Base-by-base conservation (phyloP, 2,797 vertebrate genomes). In the Sphenodon punctatus region DNA sequence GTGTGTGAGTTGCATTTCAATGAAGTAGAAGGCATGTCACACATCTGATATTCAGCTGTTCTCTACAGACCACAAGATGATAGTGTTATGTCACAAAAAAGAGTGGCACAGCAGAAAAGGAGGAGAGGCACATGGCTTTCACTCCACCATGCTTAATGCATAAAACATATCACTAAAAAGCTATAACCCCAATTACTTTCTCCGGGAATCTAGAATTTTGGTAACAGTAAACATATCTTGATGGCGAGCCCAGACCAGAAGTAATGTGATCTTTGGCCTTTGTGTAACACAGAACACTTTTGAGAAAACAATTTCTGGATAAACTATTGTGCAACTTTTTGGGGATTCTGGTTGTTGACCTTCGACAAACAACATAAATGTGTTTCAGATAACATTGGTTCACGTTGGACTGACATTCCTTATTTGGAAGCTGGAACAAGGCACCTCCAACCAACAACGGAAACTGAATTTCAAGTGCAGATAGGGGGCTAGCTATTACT, bases 221-320 rank as follows among this genome's bases (percentile, higher is more conserved):
- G 68, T 93, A 90, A 93, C 79, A 90, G 73, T 87, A 89, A 89
- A 30, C 73, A 75, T 85, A 34, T 49, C 75, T 93, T 91, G 89
- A 95, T 92, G 90, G 84, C 93, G 25, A 87, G 74, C 75, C 84
- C 81, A 88, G 76, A 95, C 84, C 75, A 89, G 88, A 88, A 95
- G 78, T 91, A 87, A 91, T 87, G 82, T 88, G 90, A 91, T 91
- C 89, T 88, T 80, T 89, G 71, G 63, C 81, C 87, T 93, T 90
- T 87, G 69, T 77, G 11, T 87, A 92, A 93, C 69, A 88, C 7
- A 80, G 92, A 92, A 76, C 34, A 42, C 82, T 90, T 91, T 77
- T 67, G 22, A 38, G 75, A 71, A 86, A 84, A 80, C 10, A 46
- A 27, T 83, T 90, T 80, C 84, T 75, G 67, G 83, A 87, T 84